Conservation (phyloP, 2,888 invertebrate species). For the Buathra laborator region DNA sequence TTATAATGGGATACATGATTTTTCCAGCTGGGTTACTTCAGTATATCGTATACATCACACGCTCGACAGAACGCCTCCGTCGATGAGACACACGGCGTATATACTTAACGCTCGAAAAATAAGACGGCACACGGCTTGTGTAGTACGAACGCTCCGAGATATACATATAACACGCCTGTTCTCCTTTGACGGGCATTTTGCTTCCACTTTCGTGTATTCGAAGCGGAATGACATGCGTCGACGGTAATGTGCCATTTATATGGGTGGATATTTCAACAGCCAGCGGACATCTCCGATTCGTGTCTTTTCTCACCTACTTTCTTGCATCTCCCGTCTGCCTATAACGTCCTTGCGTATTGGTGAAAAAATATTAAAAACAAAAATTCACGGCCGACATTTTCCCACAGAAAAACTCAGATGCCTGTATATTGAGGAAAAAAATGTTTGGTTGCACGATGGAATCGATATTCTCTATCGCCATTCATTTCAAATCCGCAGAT, state of each 20-base stretch:
- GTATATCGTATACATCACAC: conserved; percentile 63
- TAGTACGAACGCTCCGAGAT: not conserved
- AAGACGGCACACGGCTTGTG: conserved; percentile 33
- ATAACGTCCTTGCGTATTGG: not conserved
- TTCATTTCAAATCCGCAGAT: conserved; percentile 16
- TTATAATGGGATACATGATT: conserved; percentile 60
- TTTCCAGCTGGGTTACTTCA: conserved; percentile 37
- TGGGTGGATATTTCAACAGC: conserved; percentile 47
- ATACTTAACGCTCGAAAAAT: conserved; percentile 32
- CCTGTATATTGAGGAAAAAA: no score
- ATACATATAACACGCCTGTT: conserved; percentile 33
- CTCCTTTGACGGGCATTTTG: conserved; percentile 63
- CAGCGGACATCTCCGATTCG: conserved; percentile 34
- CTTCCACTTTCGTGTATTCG: conserved; percentile 40
- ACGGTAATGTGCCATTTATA: conserved; percentile 73
- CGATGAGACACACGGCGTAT: conserved; percentile 34
- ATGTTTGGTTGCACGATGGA: conserved; percentile 23
- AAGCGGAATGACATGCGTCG: conserved; percentile 44
- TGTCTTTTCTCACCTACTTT: conserved; percentile 29
- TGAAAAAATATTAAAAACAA: not conserved
- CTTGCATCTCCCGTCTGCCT: not conserved
- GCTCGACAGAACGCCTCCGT: conserved; percentile 65
- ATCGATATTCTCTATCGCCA: conserved; percentile 41
- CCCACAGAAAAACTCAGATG: no score
- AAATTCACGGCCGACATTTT: no score